phyloP scores from a whole-genome alignment of 64 coral and sea anemone genomes.

The Hydrozoanthus tunicans region DNA sequence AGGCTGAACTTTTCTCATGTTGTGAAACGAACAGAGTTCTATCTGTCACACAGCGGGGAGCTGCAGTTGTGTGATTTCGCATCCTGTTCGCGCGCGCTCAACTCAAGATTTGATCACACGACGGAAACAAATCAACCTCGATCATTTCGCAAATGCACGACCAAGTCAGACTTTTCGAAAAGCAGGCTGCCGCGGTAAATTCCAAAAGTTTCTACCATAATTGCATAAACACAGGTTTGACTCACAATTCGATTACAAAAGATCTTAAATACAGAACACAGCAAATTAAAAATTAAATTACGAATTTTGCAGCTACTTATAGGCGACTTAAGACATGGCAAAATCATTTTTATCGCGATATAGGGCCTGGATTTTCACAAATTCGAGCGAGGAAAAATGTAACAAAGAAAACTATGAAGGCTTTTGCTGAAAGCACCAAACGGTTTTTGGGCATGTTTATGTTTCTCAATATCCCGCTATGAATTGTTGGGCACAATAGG shows the following conservation, averaged over 20 bases:
- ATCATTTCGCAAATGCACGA: conserved; percentile 1
- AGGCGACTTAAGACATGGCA: background rate
- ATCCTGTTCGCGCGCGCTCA: conserved; percentile 1
- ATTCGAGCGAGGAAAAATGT: background rate
- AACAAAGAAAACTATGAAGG: background rate
- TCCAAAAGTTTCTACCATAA: background rate
- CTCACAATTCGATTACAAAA: background rate
- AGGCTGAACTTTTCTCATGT: background rate
- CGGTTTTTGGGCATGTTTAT: conserved; percentile 17
- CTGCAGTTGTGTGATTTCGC: conserved; percentile 13
- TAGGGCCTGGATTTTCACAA: background rate
- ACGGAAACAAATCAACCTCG: conserved; percentile 33
- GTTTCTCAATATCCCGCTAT: conserved; percentile 31
- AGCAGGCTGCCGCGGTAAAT: background rate
- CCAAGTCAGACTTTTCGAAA: background rate
- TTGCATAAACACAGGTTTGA: background rate
- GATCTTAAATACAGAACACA: background rate
- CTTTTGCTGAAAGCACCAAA: background rate
- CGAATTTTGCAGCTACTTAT: conserved; percentile 30
- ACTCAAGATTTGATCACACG: background rate
- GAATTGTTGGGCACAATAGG: conserved; percentile 15
- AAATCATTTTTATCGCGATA: background rate
- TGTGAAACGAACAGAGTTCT: background rate
- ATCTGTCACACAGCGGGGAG: conserved; percentile 12
- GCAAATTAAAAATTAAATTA: conserved; percentile 60